Conservation (phyloP, 2,888 invertebrate genomes). For the Tenthredo notha region DNA sequence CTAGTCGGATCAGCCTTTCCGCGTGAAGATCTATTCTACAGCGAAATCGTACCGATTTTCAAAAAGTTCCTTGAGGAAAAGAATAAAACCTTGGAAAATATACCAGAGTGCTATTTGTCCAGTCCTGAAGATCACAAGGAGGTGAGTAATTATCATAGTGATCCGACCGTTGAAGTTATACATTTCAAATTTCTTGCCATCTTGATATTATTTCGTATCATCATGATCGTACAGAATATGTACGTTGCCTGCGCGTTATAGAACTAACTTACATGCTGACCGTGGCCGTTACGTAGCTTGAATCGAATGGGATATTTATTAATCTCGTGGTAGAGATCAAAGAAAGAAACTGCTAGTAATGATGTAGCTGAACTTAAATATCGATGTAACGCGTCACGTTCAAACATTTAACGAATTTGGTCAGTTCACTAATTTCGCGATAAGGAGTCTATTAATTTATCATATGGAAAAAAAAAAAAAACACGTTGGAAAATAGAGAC, state of each 20-base stretch:
- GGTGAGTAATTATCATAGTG: constrained; percentile 55
- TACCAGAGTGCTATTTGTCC: constrained; percentile 55
- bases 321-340: background rate
- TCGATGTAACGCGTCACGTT: background rate
- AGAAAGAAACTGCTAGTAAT: background rate
- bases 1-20: constrained; percentile 55
- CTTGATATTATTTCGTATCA: background rate
- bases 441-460: background rate
- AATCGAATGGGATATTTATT: background rate
- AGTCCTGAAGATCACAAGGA: constrained; percentile 53
- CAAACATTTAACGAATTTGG: background rate
- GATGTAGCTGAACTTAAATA: background rate
- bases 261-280: background rate
- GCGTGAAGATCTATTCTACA: constrained; percentile 60
- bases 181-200: background rate
- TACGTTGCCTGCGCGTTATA: background rate
- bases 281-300: background rate
- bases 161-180: background rate
- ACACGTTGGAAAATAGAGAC: background rate
- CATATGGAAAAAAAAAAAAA: background rate
- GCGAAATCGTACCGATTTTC: constrained; percentile 57
- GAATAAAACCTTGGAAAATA: constrained; percentile 8
- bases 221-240: background rate
- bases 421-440: background rate
- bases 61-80: constrained; percentile 41